These are phyloP conservation scores for Scaptomyza caliginosa DNA, from an alignment of 2,888 invertebrate species.

Conservation along the genomic window DNA sequence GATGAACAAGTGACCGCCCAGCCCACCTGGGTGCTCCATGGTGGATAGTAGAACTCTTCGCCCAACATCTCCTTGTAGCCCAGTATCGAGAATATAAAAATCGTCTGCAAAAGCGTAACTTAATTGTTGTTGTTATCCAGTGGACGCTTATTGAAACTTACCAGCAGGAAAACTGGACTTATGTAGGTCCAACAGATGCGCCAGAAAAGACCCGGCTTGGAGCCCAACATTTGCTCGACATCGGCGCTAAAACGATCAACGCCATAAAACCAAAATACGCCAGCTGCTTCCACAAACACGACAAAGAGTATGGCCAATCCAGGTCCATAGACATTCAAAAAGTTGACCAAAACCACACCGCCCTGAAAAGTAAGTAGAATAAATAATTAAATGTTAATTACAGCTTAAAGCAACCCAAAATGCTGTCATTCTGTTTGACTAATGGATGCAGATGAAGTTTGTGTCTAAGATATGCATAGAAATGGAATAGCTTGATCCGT, in stretches of 20 bases:
- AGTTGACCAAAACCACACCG: constrained; percentile 93
- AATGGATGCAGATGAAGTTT: constrained; percentile 44
- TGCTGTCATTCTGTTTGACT: constrained; percentile 44
- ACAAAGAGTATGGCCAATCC: constrained; percentile 94
- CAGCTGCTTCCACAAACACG: constrained; percentile 95
- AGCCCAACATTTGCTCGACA: constrained; percentile 92
- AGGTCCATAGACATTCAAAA: constrained; percentile 94
- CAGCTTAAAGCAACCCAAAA: neutral
- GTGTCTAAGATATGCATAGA: constrained; percentile 38
- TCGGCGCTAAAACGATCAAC: constrained; percentile 92
- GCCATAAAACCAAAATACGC: constrained; percentile 95
- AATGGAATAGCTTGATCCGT: constrained; percentile 72
- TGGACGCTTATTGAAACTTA: constrained; percentile 79
- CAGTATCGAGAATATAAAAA: constrained; percentile 93
- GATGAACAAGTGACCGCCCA: constrained; percentile 94
- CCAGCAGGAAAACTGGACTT: constrained; percentile 93
- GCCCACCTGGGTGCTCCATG: constrained; percentile 92
- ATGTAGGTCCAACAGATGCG: constrained; percentile 94
- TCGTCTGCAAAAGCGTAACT: constrained; percentile 85
- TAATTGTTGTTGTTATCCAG: neutral
- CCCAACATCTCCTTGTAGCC: constrained; percentile 92
- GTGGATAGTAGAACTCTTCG: constrained; percentile 89
- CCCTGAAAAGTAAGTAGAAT: constrained; percentile 86
- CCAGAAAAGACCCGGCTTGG: constrained; percentile 91
- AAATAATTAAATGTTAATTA: neutral